phyloP scores from a whole-genome alignment of 2,888 invertebrate species.

The Imbricaverruca yamaguchii region DNA sequence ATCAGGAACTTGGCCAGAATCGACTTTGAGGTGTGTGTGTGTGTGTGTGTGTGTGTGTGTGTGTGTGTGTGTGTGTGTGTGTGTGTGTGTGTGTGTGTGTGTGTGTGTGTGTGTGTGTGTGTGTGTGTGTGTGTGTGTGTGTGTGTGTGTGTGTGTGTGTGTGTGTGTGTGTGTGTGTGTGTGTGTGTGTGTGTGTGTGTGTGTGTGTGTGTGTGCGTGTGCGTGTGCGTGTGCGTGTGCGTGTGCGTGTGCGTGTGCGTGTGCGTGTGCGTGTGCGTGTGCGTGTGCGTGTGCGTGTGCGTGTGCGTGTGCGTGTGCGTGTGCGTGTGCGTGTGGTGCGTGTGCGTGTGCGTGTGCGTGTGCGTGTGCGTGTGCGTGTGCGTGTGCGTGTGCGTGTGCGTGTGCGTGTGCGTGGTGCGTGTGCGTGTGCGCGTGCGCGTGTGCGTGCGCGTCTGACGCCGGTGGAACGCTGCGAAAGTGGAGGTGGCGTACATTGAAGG shows the following conservation, averaged over 20 bases:
- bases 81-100: constrained; percentile 22
- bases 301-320: too few species aligned
- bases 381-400: too few species aligned
- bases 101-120: constrained; percentile 24
- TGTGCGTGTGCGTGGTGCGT: too few species aligned
- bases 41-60: constrained; percentile 18
- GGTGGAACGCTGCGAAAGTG: too few species aligned
- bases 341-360: too few species aligned
- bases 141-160: constrained; percentile 25
- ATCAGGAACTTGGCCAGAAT: constrained; percentile 70
- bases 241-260: neutral
- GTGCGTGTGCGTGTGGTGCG: too few species aligned
- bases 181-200: constrained; percentile 24
- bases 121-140: constrained; percentile 20
- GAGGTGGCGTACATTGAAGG: too few species aligned
- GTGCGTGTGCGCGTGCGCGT: too few species aligned
- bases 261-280: neutral
- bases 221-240: neutral
- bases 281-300: too few species aligned
- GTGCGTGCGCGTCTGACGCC: too few species aligned
- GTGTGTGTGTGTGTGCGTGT: constrained; percentile 21
- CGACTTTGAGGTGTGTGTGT: constrained; percentile 58
- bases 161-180: constrained; percentile 23
- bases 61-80: constrained; percentile 19
- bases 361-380: too few species aligned